Evolutionary conservation across 2,113 vertebrate species (phyloP), one percentile per base, ranked within the genome.

Genomic region (Actenoides lindsayi): DNA sequence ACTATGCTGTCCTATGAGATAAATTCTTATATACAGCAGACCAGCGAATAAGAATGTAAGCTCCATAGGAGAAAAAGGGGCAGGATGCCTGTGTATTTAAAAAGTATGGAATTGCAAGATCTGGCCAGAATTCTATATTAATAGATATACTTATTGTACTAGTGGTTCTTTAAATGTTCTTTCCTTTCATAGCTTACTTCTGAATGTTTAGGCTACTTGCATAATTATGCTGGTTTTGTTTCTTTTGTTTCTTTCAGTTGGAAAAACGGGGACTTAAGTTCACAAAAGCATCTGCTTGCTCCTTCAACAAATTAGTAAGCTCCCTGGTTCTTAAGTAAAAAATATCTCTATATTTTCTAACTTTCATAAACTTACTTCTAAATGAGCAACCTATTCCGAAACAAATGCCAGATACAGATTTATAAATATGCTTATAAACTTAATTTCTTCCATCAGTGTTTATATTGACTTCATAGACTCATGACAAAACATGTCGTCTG

Each of bases 281-380:
- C 19, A 30, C 8, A 9, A 62, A 90, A 86, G 8, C 6, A 4
- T 6, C 35, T 93, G 3, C 3, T 81, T 0, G 0, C 5, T 91
- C 12, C 63, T 65, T 80, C 54, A 75, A 50, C 9, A 78, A 87
- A 81, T 64, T 63, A 64, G 5, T 31, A 74, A 87, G 60, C 31
- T 42, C 28, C 60, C 30, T 41, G 7, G 6, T 63, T 86, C n/a
- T 30, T 73, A 94, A 60, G 21, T 31, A 82, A 84, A 80, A 60
- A 63, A 31, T 2, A 12, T 35, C 2, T 9, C 24, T 59, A 25
- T n/a, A 2, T 37, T 83, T 3, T n/a, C 7, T 68, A 78, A 19
- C 12, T 74, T 89, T 69, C 16, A 53, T 67, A 74, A 78, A n/a
- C 8, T 17, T 46, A 59, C 23, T 27, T 51, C 28, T 65, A 70